phyloP scores from a whole-genome alignment of 1,140 invertebrate species.

The Parapsyche elsis region DNA sequence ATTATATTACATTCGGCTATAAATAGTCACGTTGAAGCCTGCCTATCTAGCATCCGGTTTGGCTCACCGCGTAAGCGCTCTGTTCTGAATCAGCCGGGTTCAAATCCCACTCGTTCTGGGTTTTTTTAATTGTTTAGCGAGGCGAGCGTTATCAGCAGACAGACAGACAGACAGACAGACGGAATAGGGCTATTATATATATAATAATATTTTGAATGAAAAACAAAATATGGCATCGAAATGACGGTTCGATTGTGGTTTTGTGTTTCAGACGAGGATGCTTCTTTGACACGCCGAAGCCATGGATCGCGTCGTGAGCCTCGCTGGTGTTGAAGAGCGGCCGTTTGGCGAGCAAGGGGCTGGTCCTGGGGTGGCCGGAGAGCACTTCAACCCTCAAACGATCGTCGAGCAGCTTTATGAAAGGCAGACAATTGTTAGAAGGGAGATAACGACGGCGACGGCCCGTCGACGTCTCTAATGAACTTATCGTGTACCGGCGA shows the following conservation, averaged over 20 bases:
- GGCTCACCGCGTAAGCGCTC: too few species aligned
- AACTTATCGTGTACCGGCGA: slow-evolving; percentile 7
- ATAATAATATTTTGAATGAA: too few species aligned
- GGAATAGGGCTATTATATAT: too few species aligned
- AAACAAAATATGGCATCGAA: too few species aligned
- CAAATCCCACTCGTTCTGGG: too few species aligned
- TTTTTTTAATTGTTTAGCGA: too few species aligned
- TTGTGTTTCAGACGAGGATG: neutral
- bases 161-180: too few species aligned
- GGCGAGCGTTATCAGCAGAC: too few species aligned
- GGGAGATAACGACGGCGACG: slow-evolving; percentile 35
- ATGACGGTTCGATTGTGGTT: neutral
- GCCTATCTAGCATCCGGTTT: too few species aligned
- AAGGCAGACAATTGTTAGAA: slow-evolving; percentile 34
- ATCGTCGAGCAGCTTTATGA: neutral
- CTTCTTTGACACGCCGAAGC: slow-evolving; percentile 12
- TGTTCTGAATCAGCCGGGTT: too few species aligned
- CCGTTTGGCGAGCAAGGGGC: neutral
- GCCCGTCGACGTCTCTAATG: slow-evolving; percentile 35
- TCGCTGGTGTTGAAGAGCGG: neutral
- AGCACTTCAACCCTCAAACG: slow-evolving; percentile 19
- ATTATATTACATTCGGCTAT: too few species aligned
- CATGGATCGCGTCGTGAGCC: neutral
- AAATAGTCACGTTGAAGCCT: too few species aligned
- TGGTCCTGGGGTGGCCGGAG: neutral